These are phyloP conservation scores for Neosilurus hyrtlii DNA, from an alignment of 2,797 vertebrate species.

Conservation along the genomic window DNA sequence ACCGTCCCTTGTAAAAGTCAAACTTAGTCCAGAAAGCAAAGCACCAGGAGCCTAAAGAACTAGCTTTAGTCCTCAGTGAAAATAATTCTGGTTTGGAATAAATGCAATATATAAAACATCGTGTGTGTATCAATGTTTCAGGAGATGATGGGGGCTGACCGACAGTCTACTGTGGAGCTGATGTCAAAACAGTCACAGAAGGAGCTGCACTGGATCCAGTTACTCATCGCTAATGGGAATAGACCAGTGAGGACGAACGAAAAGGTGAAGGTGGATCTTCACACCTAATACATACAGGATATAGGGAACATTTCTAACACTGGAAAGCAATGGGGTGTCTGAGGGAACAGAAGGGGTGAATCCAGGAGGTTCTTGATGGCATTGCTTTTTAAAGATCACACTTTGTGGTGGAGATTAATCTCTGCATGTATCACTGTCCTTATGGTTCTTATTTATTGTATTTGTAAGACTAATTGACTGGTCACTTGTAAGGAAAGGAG, in stretches of 20 bases:
- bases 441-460: not conserved
- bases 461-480: no score
- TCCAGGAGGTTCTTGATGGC: no score
- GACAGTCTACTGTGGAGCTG: conserved; percentile 67
- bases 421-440: not conserved
- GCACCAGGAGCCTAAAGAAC: not conserved
- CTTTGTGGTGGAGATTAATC: not conserved
- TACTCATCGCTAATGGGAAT: conserved; percentile 57
- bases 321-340: not conserved
- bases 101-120: not conserved
- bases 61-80: not conserved
- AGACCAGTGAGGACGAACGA: conserved; percentile 60
- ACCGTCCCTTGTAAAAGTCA: no score
- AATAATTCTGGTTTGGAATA: not conserved
- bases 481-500: not conserved
- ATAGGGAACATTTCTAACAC: not conserved
- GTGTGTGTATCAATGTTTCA: conserved; percentile 49
- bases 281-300: not conserved
- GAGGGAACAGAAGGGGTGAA: not conserved
- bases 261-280: conserved; percentile 65
- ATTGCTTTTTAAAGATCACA: not conserved
- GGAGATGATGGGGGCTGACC: conserved; percentile 75
- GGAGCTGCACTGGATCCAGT: conserved; percentile 72
- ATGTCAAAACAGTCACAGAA: conserved; percentile 71
- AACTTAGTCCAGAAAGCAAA: not conserved